Evolutionary conservation across 2,797 vertebrate species (phyloP).

Genomic region (Eulemur albifrons): DNA sequence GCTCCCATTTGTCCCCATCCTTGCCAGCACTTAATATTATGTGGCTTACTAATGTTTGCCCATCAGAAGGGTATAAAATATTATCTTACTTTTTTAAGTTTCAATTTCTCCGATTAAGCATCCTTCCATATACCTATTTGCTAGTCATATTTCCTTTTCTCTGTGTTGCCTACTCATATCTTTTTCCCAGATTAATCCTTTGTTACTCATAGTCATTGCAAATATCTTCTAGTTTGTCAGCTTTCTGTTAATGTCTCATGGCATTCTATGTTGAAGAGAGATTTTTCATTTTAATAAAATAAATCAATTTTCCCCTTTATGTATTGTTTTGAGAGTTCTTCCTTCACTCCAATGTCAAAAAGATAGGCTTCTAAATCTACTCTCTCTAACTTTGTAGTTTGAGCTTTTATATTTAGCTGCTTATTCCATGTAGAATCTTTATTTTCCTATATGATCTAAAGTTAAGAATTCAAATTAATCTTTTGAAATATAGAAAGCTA

Average conservation of each 20-base stretch:
- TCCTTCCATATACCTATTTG: neutral
- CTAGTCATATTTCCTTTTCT: neutral
- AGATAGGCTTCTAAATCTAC: neutral
- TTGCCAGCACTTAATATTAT: neutral
- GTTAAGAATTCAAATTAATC: neutral
- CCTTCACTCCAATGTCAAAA: neutral
- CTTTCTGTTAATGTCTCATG: neutral
- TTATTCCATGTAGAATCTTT: neutral
- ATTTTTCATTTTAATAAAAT: neutral
- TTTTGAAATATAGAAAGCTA: neutral
- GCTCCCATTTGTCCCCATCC: neutral
- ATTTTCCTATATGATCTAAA: neutral
- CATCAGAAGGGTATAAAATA: neutral
- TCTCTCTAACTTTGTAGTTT: neutral
- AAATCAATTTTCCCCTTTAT: neutral
- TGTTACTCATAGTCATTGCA: neutral
- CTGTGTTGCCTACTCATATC: neutral
- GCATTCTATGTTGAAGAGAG: neutral
- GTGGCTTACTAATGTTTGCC: neutral
- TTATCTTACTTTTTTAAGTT: neutral
- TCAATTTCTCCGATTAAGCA: neutral
- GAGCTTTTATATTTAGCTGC: neutral
- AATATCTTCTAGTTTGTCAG: neutral
- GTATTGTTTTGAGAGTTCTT: neutral
- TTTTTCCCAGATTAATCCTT: neutral